Evolutionary conservation across 1,140 invertebrate species (phyloP), one percentile per base, ranked within the genome.

Genomic region (Phortica variegata): DNA sequence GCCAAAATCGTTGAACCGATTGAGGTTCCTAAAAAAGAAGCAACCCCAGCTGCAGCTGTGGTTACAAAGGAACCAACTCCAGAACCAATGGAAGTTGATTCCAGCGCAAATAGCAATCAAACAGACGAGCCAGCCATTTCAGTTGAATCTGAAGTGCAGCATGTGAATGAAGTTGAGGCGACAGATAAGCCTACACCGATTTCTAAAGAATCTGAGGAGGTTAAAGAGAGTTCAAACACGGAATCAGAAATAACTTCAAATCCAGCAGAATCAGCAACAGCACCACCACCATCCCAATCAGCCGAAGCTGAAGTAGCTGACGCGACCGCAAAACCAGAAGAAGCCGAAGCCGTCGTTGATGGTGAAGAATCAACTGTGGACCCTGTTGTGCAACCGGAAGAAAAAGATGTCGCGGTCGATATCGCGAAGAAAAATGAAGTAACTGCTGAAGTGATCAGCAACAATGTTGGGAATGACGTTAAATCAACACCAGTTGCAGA

Each of bases 51-150:
- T 13, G 13, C 15, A 17, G 36, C 15, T 3, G 17, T 20, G 20
- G 31, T 33, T 10, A 44, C 46, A 20, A 61, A 59, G 44, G 56
- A 66, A 23, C 37, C 47, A 34, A 65, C 69, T 16, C 60, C 65
- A 8, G 70, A 73, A 39, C 60, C 70, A 16, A 73, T 73, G 70
- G 70, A 73, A 17, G 65, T 73, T 1, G 70, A 73, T 54, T 56
- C 43, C 1, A 69, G 65, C 39, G 49, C 56, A 18, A 65, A 70
- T 40, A 54, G 48, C 34, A 73, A 52, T 60, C 46, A 51, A 36
- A 47, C 48, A 13, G 56, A 47, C 15, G 54, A 53, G 17, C 12
- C 15, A 33, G 17, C 51, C 13, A 38, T 55, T 20, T 47, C 38
- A 17, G 42, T 18, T 9, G 49, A 56, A 23, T 16, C 49, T 17